These are phyloP conservation scores for Coracopsis vasa DNA, from an alignment of 2,113 vertebrate genomes.

Conservation along the genomic window DNA sequence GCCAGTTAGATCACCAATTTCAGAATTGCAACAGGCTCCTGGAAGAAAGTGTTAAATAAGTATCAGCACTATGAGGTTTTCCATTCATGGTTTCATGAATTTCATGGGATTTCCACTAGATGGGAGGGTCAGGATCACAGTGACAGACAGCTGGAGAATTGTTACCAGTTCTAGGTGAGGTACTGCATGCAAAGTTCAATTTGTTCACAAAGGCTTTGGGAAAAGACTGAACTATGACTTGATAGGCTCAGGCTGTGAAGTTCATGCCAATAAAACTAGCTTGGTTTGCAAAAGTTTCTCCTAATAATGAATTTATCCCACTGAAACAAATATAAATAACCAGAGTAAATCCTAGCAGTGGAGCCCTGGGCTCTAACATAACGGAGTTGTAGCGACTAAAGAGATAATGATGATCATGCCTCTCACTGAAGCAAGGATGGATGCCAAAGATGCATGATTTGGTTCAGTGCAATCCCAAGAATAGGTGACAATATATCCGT, in stretches of 20 bases:
- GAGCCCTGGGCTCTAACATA: background rate
- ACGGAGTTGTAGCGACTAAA: background rate
- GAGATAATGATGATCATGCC: background rate
- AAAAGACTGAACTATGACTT: background rate
- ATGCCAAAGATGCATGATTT: background rate
- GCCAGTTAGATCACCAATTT: background rate
- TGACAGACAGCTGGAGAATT: background rate
- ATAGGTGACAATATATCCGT: background rate
- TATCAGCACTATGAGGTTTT: background rate
- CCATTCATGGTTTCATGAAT: background rate
- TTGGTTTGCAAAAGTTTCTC: background rate
- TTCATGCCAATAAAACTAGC: background rate
- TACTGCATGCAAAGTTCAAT: background rate
- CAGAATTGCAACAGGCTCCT: background rate
- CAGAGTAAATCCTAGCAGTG: background rate
- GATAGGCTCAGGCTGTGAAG: background rate
- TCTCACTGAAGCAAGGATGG: background rate
- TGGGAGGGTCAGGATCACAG: background rate
- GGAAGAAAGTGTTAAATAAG: background rate
- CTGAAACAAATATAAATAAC: background rate
- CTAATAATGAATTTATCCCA: background rate
- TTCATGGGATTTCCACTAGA: background rate
- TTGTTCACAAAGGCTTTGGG: slow-evolving; percentile 1
- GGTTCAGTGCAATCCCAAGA: background rate
- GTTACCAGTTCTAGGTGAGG: background rate